Evolutionary conservation across 2,888 invertebrate species (phyloP).

Genomic region (Junonia oenone): DNA sequence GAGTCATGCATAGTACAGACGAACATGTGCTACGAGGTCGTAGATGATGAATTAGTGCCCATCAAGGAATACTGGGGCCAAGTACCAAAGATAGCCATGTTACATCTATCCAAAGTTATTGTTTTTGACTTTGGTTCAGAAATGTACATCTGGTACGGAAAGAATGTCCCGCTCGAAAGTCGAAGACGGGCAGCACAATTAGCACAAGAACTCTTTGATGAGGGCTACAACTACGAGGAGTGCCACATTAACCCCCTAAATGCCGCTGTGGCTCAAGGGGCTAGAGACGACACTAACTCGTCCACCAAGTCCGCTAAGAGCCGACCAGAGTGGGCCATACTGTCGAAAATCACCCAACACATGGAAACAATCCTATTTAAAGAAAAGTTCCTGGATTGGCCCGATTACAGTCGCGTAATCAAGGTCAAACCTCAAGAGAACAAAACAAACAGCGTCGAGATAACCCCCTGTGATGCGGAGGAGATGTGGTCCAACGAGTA

Average conservation of each 20-base stretch:
- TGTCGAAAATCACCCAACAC: constrained; percentile 93
- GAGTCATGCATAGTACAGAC: constrained; percentile 91
- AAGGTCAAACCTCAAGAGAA: constrained; percentile 82
- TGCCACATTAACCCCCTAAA: constrained; percentile 90
- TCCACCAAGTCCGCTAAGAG: constrained; percentile 64
- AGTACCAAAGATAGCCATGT: constrained; percentile 91
- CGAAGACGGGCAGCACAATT: constrained; percentile 87
- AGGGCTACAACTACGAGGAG: constrained; percentile 90
- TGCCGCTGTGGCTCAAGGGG: constrained; percentile 82
- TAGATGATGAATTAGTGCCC: constrained; percentile 87
- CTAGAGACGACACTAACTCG: constrained; percentile 64
- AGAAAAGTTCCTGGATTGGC: constrained; percentile 98
- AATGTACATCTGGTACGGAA: constrained; percentile 97
- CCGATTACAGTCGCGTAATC: constrained; percentile 90
- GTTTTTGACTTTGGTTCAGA: constrained; percentile 97
- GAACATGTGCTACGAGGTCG: constrained; percentile 92
- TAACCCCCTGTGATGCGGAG: constrained; percentile 86
- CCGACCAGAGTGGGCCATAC: constrained; percentile 91
- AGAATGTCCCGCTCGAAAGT: constrained; percentile 85
- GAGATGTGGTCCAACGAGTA: constrained; percentile 84
- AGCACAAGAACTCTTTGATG: constrained; percentile 90
- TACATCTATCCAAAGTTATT: constrained; percentile 88
- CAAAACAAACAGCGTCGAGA: constrained; percentile 79
- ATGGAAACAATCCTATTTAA: constrained; percentile 96
- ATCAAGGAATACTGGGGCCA: constrained; percentile 91